A percentile compares a stretch with the other conserved stretches of the same genome.
Evolutionary conservation across 1,140 invertebrate species (phyloP).

Genomic region (Drosophila pallidifrons): DNA sequence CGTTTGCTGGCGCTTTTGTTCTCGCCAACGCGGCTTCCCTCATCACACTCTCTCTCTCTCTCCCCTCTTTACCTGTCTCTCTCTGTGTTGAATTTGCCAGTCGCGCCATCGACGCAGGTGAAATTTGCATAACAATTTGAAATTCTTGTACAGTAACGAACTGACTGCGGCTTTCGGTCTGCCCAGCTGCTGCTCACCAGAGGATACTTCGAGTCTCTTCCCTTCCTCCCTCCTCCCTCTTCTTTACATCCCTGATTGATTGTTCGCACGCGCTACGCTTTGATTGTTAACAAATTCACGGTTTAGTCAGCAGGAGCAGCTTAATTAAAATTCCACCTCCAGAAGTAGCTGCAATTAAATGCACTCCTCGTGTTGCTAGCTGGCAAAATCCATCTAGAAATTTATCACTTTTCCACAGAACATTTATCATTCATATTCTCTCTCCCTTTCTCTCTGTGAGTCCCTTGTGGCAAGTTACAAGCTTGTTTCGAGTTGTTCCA

Average conservation of each 20-base stretch:
- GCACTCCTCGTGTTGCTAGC: not conserved
- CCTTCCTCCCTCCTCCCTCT: not conserved
- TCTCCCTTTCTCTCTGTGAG: not conserved
- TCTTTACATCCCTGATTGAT: conserved; percentile 55
- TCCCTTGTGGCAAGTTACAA: not conserved
- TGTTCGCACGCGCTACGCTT: conserved; percentile 66
- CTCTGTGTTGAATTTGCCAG: not conserved
- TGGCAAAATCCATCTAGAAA: conserved; percentile 17
- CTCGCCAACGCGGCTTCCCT: conserved; percentile 53
- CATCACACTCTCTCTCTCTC: not conserved
- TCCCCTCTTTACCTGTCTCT: not conserved
- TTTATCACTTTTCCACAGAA: conserved; percentile 17
- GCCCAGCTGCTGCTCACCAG: not conserved
- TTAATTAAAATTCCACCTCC: conserved; percentile 62
- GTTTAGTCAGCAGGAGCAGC: conserved; percentile 45
- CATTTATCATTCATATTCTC: conserved; percentile 6
- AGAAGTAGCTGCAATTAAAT: conserved; percentile 45
- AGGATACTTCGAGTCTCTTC: not conserved
- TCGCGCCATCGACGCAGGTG: conserved; percentile 21
- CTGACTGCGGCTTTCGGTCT: conserved; percentile 20
- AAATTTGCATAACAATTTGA: conserved; percentile 80
- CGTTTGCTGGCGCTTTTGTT: conserved; percentile 81
- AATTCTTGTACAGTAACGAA: conserved; percentile 73
- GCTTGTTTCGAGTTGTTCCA: not conserved
- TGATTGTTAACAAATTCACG: conserved; percentile 67